phyloP scores from a whole-genome alignment of 2,888 invertebrate genomes.

The Brachynemurus nebulosus region DNA sequence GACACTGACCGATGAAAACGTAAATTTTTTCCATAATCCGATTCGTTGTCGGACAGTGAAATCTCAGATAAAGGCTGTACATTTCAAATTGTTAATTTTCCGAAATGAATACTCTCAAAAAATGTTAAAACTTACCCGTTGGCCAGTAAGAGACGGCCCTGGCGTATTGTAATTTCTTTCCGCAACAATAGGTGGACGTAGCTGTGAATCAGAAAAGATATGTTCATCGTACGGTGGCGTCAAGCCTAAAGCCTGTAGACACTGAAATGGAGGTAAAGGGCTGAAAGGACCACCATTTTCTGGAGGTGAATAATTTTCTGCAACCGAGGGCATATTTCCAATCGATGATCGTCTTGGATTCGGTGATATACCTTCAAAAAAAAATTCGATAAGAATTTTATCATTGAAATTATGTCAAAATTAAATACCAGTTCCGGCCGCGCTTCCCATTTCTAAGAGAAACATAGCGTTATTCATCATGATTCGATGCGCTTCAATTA shows the following conservation, averaged over 20 bases:
- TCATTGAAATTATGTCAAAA: neutral
- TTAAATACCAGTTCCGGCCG: slow-evolving; percentile 36
- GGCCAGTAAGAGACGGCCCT: slow-evolving; percentile 25
- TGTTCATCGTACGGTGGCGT: slow-evolving; percentile 15
- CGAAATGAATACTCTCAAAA: neutral
- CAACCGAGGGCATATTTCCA: slow-evolving; percentile 35
- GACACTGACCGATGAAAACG: slow-evolving; percentile 77
- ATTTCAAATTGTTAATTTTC: slow-evolving; percentile 3
- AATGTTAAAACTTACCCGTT: slow-evolving; percentile 22
- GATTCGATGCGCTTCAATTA: slow-evolving; percentile 41
- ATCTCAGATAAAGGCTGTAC: slow-evolving; percentile 39
- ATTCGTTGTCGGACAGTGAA: slow-evolving; percentile 38
- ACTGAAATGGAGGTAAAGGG: slow-evolving; percentile 44
- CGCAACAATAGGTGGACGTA: slow-evolving; percentile 23
- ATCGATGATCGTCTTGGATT: slow-evolving; percentile 27
- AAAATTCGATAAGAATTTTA: neutral
- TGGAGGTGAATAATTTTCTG: slow-evolving; percentile 41
- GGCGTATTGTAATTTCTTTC: slow-evolving; percentile 23
- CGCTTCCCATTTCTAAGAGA: slow-evolving; percentile 74
- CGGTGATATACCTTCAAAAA: slow-evolving; percentile 11
- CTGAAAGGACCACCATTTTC: slow-evolving; percentile 39
- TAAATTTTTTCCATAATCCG: slow-evolving; percentile 37
- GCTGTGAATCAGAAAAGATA: slow-evolving; percentile 13
- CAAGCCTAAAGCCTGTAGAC: slow-evolving; percentile 38
- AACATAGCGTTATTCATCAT: slow-evolving; percentile 93